phyloP scores from a whole-genome alignment of 2,113 vertebrate genomes.

The Paratilapia polleni region DNA sequence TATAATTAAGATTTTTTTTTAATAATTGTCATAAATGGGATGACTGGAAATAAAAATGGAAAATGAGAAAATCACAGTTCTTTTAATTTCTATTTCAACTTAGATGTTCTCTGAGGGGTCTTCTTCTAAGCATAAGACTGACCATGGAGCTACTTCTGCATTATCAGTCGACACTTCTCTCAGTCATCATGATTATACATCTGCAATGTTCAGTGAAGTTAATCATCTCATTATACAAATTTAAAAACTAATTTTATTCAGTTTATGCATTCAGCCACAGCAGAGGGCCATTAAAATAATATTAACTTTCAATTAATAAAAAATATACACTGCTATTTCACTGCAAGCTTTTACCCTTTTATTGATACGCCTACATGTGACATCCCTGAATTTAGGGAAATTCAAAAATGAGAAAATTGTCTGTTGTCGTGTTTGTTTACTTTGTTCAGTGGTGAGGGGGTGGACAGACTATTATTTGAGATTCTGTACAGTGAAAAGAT shows the following conservation, averaged over 20 bases:
- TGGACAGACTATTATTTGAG: conserved; percentile 60
- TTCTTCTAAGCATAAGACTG: neutral
- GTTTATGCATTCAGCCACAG: conserved; percentile 26
- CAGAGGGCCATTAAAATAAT: conserved; percentile 24
- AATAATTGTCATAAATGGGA: too few species aligned
- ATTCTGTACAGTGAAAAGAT: conserved; percentile 45
- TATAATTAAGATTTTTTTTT: too few species aligned
- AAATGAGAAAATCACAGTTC: too few species aligned
- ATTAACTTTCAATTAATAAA: conserved; percentile 50
- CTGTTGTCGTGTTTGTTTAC: conserved; percentile 48
- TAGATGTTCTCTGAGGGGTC: neutral
- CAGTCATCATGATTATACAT: neutral
- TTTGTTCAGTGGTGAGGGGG: conserved; percentile 43
- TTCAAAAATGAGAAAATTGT: conserved; percentile 40
- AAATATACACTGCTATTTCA: conserved; percentile 2
- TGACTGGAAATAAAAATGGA: too few species aligned
- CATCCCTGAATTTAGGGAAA: conserved; percentile 25
- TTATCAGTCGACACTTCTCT: neutral
- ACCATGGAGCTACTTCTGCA: neutral
- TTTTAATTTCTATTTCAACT: neutral
- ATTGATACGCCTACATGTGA: neutral
- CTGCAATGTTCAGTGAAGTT: neutral
- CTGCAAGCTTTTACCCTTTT: conserved; percentile 4
- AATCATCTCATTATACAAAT: conserved; percentile 26
- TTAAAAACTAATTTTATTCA: conserved; percentile 27